A percentile compares a stretch with the other conserved stretches of the same genome.
phyloP scores from a whole-genome alignment of 2,113 vertebrate genomes.

The Oenanthe oenanthe region DNA sequence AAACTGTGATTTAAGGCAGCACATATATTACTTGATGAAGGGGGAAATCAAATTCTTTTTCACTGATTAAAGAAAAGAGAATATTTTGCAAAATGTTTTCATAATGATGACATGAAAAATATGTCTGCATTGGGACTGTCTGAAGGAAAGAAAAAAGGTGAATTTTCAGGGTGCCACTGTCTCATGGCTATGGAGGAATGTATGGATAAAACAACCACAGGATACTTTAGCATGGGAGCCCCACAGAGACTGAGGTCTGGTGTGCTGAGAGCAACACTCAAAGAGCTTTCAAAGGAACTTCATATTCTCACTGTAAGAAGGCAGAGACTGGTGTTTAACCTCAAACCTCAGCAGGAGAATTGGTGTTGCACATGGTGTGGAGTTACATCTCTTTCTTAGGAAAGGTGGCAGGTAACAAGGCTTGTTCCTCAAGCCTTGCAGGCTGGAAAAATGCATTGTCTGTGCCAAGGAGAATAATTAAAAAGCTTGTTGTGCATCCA shows the following conservation, averaged over 20 bases:
- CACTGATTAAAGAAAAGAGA: background rate
- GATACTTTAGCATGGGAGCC: background rate
- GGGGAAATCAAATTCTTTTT: background rate
- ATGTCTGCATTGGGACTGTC: background rate
- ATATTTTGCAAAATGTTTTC: background rate
- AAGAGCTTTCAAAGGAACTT: background rate
- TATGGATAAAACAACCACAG: background rate
- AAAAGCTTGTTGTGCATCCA: background rate
- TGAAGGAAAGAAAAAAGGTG: background rate
- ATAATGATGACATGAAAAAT: background rate
- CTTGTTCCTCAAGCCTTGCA: background rate
- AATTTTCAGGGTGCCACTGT: background rate
- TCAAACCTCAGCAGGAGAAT: background rate
- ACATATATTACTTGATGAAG: background rate
- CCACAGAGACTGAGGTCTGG: background rate
- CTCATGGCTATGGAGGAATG: background rate
- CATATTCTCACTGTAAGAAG: background rate
- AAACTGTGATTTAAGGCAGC: conserved; percentile 4
- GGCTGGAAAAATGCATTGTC: background rate
- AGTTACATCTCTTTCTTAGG: background rate
- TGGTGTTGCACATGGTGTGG: background rate
- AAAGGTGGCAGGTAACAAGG: background rate
- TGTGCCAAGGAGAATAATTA: background rate
- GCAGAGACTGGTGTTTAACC: background rate
- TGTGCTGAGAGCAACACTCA: background rate